Evolutionary conservation across 2,888 invertebrate species (phyloP).

Genomic region (Psococerastis gibbosa): DNA sequence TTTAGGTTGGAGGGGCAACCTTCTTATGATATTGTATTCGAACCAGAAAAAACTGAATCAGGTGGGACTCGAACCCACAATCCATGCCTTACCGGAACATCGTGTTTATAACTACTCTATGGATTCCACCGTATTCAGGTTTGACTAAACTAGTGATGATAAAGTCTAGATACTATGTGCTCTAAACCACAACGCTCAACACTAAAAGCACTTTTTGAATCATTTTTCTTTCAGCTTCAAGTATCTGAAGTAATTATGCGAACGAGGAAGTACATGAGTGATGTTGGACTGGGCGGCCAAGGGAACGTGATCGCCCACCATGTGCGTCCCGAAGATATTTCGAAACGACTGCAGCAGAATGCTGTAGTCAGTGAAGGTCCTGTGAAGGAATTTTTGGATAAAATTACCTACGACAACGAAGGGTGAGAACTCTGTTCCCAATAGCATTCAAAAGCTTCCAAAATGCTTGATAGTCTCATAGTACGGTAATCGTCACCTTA

Average conservation of each 20-base stretch:
- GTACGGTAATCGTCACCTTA: neutral
- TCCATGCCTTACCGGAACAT: too few relatives aligned
- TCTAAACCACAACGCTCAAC: too few relatives aligned
- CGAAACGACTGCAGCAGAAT: constrained; percentile 55
- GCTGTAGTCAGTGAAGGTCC: constrained; percentile 56
- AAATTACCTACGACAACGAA: constrained; percentile 80
- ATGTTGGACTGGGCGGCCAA: constrained; percentile 60
- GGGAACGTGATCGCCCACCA: constrained; percentile 78
- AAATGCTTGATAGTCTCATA: constrained; percentile 9
- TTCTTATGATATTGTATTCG: too few relatives aligned
- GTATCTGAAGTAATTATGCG: constrained; percentile 93
- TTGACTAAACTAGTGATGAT: too few relatives aligned
- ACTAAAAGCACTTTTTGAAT: too few relatives aligned
- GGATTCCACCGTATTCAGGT: too few relatives aligned
- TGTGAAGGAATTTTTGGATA: constrained; percentile 74
- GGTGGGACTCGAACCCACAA: too few relatives aligned
- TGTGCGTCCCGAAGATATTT: constrained; percentile 69
- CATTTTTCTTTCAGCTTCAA: constrained; percentile 67
- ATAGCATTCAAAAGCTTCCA: too few relatives aligned
- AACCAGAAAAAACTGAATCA: too few relatives aligned
- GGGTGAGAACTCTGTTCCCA: constrained; percentile 56
- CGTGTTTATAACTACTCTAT: too few relatives aligned
- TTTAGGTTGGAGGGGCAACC: too few relatives aligned
- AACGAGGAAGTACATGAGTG: constrained; percentile 83
- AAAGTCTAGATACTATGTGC: too few relatives aligned